These are phyloP conservation scores for Epiblema foenella DNA, from an alignment of 2,888 invertebrate genomes.

Conservation along the genomic window DNA sequence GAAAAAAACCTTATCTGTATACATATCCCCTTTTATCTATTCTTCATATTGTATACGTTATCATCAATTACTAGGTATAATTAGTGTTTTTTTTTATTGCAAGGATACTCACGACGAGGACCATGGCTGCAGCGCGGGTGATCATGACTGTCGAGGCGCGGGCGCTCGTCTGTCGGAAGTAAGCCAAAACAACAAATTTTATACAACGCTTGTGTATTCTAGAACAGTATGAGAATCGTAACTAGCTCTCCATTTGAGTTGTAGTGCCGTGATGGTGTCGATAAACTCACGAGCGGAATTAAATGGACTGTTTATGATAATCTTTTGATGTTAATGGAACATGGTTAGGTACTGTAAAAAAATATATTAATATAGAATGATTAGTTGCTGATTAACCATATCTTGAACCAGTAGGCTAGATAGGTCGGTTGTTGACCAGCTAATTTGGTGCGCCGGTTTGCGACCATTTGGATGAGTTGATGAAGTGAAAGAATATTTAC, in stretches of 20 bases:
- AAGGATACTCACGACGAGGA: conserved; percentile 57
- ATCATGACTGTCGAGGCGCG: conserved; percentile 52
- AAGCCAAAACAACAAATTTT: conserved; percentile 63
- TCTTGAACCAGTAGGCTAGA: too few relatives aligned
- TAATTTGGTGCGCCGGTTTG: too few relatives aligned
- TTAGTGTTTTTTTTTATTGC: conserved; percentile 17
- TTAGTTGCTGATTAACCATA: too few relatives aligned
- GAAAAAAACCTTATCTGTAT: too few relatives aligned
- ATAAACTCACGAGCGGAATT: conserved; percentile 46
- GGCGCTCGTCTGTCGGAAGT: conserved; percentile 59
- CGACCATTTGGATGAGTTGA: too few relatives aligned
- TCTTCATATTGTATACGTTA: too few relatives aligned
- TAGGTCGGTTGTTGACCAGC: too few relatives aligned
- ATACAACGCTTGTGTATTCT: conserved; percentile 63
- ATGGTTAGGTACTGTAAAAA: too few relatives aligned
- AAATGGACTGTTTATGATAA: conserved; percentile 50
- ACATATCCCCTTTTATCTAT: too few relatives aligned
- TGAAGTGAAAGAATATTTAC: too few relatives aligned
- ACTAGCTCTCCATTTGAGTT: conserved; percentile 54
- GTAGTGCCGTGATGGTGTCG: conserved; percentile 49
- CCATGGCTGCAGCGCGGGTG: conserved; percentile 56
- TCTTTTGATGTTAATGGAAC: background rate
- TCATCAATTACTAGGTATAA: background rate
- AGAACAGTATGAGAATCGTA: conserved; percentile 59
- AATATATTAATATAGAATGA: too few relatives aligned